phyloP scores from a whole-genome alignment of 2,797 vertebrate genomes.

The Tenualosa thibaudeaui region DNA sequence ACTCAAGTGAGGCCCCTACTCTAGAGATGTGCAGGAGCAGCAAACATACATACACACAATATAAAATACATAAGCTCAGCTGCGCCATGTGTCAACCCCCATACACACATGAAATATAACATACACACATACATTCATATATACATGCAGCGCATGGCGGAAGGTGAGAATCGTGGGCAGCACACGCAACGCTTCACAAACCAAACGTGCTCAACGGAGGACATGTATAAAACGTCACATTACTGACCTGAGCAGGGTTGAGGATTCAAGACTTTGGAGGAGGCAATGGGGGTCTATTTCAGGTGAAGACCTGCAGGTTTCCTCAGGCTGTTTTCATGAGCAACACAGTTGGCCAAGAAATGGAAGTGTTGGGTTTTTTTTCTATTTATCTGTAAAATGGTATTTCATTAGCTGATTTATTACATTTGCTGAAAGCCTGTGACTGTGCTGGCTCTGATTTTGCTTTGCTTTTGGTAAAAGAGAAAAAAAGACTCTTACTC shows the following conservation, averaged over 20 bases:
- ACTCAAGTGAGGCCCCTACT: neutral
- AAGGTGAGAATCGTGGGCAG: neutral
- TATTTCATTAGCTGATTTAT: neutral
- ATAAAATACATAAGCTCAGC: slow-evolving; percentile 14
- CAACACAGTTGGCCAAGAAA: neutral
- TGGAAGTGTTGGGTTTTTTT: neutral
- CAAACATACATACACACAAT: neutral
- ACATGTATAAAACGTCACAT: slow-evolving; percentile 12
- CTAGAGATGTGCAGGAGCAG: neutral
- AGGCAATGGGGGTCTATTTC: neutral
- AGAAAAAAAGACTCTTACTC: neutral
- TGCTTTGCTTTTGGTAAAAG: neutral
- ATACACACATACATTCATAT: neutral
- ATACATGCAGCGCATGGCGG: neutral
- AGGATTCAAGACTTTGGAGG: neutral
- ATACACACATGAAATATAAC: neutral
- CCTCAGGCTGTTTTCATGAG: neutral
- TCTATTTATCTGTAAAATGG: neutral
- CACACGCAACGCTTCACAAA: neutral
- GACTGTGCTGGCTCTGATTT: neutral
- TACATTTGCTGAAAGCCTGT: neutral
- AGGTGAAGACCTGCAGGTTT: neutral
- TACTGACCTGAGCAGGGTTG: neutral
- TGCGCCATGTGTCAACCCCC: neutral
- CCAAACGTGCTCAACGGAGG: neutral